Evolutionary conservation across 1,140 invertebrate species (phyloP).

Genomic region (Platyscapa corneri): DNA sequence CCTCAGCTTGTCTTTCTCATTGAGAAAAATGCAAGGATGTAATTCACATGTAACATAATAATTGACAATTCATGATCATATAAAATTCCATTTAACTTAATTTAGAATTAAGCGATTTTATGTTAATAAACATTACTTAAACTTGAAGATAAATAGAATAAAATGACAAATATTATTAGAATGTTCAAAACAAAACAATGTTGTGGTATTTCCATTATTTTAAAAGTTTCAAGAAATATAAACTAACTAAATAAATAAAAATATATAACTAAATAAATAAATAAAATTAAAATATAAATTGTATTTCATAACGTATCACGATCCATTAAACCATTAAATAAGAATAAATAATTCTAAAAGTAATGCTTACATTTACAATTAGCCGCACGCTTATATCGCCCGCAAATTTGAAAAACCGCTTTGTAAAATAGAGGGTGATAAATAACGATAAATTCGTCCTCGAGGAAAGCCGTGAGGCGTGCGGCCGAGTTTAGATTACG

Average conservation of each 20-base stretch:
- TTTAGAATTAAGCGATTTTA: neutral
- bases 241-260: too few relatives aligned
- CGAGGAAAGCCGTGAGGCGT: too few relatives aligned
- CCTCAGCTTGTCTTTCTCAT: neutral
- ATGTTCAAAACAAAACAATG: neutral
- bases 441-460: constrained; percentile 26
- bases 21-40: neutral
- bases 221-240: neutral
- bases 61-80: neutral
- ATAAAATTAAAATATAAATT: neutral
- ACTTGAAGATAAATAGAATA: neutral
- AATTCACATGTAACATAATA: neutral
- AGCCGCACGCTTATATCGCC: neutral
- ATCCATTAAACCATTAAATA: neutral
- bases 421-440: neutral
- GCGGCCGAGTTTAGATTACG: constrained; percentile 9
- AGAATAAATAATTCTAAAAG: neutral
- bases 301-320: neutral
- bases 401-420: constrained; percentile 1
- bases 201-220: neutral
- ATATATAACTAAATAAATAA: too few relatives aligned
- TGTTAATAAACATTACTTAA: neutral
- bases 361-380: neutral
- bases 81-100: neutral
- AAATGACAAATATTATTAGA: neutral